phyloP scores from a whole-genome alignment of 2,113 vertebrate genomes.

The Athene noctua region DNA sequence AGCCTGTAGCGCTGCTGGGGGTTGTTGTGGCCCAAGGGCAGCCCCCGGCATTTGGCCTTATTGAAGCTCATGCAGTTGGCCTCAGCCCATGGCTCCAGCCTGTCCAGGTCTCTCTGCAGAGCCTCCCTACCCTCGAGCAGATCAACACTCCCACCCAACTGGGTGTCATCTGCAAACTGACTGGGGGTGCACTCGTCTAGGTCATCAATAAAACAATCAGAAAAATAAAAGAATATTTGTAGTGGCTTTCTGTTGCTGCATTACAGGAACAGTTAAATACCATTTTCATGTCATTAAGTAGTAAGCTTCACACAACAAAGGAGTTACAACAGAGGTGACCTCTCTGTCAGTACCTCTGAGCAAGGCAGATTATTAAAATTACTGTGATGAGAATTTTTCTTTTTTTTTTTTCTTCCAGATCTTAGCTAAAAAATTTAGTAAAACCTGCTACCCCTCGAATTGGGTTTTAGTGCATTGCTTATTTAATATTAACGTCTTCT shows the following conservation, averaged over 20 bases:
- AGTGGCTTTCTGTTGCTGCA: background rate
- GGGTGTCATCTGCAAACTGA: no score
- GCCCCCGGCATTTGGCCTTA: no score
- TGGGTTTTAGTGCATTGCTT: background rate
- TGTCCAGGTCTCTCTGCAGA: no score
- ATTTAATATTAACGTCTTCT: background rate
- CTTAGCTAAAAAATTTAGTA: background rate
- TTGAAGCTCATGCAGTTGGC: no score
- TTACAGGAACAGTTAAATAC: background rate
- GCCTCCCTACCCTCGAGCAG: no score
- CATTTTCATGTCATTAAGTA: background rate
- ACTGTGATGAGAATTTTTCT: background rate
- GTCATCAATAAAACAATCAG: background rate
- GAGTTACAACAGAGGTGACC: background rate
- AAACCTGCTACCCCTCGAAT: background rate
- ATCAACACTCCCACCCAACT: no score
- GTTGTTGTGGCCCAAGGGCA: no score
- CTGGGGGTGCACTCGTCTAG: no score
- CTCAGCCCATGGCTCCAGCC: no score
- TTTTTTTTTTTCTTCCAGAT: background rate
- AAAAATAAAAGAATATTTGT: background rate
- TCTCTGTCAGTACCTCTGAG: background rate
- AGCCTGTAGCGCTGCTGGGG: no score
- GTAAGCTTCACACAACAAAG: background rate
- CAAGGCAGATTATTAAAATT: background rate